Conservation (phyloP, 37 sponge, comb jelly and placozoan genomes). For the Tethya wilhelma region DNA sequence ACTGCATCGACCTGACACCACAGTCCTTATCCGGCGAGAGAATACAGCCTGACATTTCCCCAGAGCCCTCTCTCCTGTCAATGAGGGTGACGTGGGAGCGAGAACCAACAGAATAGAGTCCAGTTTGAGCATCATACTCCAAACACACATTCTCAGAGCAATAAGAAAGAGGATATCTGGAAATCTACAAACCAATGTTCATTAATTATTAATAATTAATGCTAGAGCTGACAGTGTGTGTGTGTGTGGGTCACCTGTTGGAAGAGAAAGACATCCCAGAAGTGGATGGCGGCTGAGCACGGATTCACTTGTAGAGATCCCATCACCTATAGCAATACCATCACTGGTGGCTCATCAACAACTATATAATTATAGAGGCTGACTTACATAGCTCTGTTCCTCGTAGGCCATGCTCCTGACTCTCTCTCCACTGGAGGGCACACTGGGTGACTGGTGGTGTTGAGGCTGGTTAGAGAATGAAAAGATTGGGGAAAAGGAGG, state of each 20-base stretch:
- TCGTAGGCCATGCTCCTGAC: slow-evolving; percentile 65
- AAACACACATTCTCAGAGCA: slow-evolving; percentile 82
- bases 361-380: not conserved
- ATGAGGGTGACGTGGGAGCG: slow-evolving; percentile 76
- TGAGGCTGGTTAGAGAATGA: slow-evolving; percentile 43
- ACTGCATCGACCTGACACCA: slow-evolving; percentile 86
- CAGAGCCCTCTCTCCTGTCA: slow-evolving; percentile 40
- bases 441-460: not conserved
- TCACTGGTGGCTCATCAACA: not conserved
- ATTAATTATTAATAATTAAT: not conserved
- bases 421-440: slow-evolving; percentile 31
- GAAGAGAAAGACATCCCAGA: slow-evolving; percentile 73
- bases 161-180: slow-evolving; percentile 33
- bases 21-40: slow-evolving; percentile 62
- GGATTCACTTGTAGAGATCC: slow-evolving; percentile 69
- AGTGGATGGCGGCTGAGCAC: slow-evolving; percentile 61
- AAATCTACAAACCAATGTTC: slow-evolving; percentile 1
- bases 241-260: slow-evolving; percentile 48
- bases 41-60: slow-evolving; percentile 17
- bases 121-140: slow-evolving; percentile 45
- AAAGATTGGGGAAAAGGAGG: slow-evolving; percentile 40
- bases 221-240: not conserved
- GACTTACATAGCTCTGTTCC: slow-evolving; percentile 40
- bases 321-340: slow-evolving; percentile 27
- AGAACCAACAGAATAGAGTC: slow-evolving; percentile 80